Base-by-base conservation (phyloP, 2,113 vertebrate genomes). In the Progne subis region DNA sequence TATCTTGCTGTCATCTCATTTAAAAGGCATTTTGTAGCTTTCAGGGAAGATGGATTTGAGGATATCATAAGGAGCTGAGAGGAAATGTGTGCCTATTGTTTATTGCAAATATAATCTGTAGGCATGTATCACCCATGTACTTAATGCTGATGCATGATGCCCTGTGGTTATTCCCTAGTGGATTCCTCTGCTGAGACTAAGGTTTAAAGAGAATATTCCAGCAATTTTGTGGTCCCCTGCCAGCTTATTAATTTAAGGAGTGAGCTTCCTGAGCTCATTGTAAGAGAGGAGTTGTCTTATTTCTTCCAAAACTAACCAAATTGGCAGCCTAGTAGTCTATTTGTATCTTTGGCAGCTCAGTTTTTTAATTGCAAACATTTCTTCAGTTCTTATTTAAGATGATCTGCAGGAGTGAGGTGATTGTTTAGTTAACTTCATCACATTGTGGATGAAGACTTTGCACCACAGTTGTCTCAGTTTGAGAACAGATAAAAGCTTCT, bases 401-500 rank as follows among this genome's bases (percentile, higher is more conserved):
- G 29, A 59, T 94, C 72, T 93, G 90, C 18, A 23, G 82, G 59
- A 90, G 50, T 37, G 50, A 72, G 37, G 59, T 94, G 86, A 78
- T 94, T 5, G 67, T 72, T 84, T 75, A 78, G 84, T 89, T 91
- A 80, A 86, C 23, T 89, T 60, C 63, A 60, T 92, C 28, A 7
- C 39, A 7, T 80, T 3, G 90, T 88, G 94, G 89, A 64, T 77
- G 70, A 91, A 95, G 95, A 49, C 83, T 95, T 93, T 24, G 83
- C 69, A 79, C 29, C 44, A 34, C 15, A 11, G 13, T 34, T 60
- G 25, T 72, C 95, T 50, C 70, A 91, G 88, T 92, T 28, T 72
- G 79, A 96, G 93, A 88, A 80, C 53, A 92, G 93, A 90, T 92
- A 81, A 97, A 98, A 97, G 28, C 91, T 64, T 75, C 88, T 92